Conservation (phyloP, 2,888 invertebrate genomes). For the Xestoiulus laeticollis region DNA sequence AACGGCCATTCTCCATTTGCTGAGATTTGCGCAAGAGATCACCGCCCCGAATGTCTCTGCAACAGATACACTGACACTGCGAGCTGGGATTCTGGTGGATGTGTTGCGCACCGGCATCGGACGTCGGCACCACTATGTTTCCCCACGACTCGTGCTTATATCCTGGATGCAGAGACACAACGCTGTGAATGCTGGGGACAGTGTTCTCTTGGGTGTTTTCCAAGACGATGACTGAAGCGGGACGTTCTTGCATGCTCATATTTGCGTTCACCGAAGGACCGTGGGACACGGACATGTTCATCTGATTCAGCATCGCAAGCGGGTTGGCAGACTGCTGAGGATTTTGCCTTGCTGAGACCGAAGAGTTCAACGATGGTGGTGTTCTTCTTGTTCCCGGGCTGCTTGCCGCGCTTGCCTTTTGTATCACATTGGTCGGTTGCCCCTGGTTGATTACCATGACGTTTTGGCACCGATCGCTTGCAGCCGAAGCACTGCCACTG, state of each 20-base stretch:
- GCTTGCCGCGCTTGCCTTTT: not conserved
- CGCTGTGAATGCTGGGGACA: not conserved
- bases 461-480: not conserved
- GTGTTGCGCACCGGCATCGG: not conserved
- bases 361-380: not conserved
- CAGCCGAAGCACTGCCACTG: not conserved
- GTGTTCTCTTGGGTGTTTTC: not conserved
- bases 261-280: not conserved
- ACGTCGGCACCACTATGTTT: not conserved
- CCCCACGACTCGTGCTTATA: not conserved
- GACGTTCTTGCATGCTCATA: not conserved
- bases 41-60: not conserved
- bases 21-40: conserved; percentile 3
- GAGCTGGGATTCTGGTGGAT: conserved; percentile 2
- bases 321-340: not conserved
- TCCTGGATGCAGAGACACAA: not conserved
- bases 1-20: not conserved
- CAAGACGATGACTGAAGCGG: not conserved
- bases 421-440: not conserved
- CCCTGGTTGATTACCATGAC: not conserved
- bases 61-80: not conserved
- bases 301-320: not conserved
- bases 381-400: not conserved
- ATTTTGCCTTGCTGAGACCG: not conserved
- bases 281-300: not conserved